These are phyloP conservation scores for Oscheius onirici DNA, from an alignment of 2,888 invertebrate species.

Conservation along the genomic window DNA sequence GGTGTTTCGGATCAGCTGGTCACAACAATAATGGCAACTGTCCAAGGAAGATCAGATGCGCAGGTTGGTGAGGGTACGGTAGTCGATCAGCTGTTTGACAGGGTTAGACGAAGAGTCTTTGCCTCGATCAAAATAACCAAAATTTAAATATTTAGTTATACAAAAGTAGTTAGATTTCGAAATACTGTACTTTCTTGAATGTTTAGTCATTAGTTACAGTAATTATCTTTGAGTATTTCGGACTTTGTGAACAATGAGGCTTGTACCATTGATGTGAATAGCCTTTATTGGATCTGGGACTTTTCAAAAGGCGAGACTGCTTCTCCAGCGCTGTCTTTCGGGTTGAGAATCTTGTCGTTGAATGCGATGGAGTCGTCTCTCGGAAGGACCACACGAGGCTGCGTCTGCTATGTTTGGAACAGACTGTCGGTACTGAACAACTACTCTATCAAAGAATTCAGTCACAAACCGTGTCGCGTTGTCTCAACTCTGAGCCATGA, in stretches of 20 bases:
- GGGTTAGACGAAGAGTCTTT: no score
- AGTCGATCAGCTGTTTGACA: neutral
- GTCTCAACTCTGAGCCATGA: conserved; percentile 13
- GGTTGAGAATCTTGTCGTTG: conserved; percentile 4
- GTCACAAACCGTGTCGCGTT: neutral
- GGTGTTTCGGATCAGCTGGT: neutral
- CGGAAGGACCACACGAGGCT: conserved; percentile 1
- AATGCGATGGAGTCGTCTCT: conserved; percentile 8
- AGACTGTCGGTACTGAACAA: conserved; percentile 16
- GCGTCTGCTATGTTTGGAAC: neutral
- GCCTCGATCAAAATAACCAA: no score
- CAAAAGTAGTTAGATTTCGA: neutral
- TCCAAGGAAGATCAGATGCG: conserved; percentile 7
- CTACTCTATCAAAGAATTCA: neutral
- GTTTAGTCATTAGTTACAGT: no score
- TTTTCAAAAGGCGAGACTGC: conserved; percentile 49
- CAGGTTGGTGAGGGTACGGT: conserved; percentile 5
- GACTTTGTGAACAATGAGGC: no score
- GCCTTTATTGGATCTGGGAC: no score
- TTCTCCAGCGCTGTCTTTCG: conserved; percentile 33
- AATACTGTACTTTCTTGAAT: no score
- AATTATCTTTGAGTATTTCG: no score
- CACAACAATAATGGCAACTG: neutral
- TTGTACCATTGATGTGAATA: no score
- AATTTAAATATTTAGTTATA: neutral